Evolutionary conservation across 2,888 invertebrate species (phyloP).

Genomic region (Drosophila gaucha): DNA sequence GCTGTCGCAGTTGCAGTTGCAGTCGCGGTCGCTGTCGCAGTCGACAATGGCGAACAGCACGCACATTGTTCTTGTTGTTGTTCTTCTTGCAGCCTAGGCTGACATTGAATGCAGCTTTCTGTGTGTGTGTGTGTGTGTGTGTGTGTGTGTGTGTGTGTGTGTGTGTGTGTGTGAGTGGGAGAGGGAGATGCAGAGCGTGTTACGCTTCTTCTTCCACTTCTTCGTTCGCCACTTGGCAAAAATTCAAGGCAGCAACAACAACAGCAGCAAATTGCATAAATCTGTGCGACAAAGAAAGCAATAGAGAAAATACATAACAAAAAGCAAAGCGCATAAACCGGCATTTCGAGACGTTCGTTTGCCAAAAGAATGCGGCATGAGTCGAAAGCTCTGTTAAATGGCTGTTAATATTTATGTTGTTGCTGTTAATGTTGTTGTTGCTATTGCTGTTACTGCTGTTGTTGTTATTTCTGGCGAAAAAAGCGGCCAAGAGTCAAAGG

Average conservation of each 20-base stretch:
- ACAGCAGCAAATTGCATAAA: conserved; percentile 65
- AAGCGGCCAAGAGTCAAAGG: conserved; percentile 54
- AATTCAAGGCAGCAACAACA: conserved; percentile 26
- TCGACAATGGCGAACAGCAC: conserved; percentile 61
- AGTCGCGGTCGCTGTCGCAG: conserved; percentile 16
- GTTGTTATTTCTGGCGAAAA: conserved; percentile 18
- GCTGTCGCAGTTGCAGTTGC: conserved; percentile 30
- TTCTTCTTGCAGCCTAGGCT: conserved; percentile 45
- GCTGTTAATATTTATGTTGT: conserved; percentile 25
- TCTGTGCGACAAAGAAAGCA: conserved; percentile 70
- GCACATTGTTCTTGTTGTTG: conserved; percentile 57
- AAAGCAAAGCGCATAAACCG: conserved; percentile 41
- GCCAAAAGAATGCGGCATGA: conserved; percentile 64
- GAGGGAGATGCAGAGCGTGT: conserved; percentile 3
- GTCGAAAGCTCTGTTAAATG: conserved; percentile 31
- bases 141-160: not conserved
- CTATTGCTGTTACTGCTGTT: not conserved
- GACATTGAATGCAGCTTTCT: conserved; percentile 65
- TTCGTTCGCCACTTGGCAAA: conserved; percentile 28
- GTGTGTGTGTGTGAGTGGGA: conserved; percentile 6
- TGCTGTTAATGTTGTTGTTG: conserved; percentile 5
- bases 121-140: not conserved
- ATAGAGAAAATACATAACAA: conserved; percentile 44
- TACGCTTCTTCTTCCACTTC: conserved; percentile 7
- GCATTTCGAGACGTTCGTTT: conserved; percentile 43